Evolutionary conservation across 2,113 vertebrate genomes (phyloP).

Genomic region (Pipra filicauda): DNA sequence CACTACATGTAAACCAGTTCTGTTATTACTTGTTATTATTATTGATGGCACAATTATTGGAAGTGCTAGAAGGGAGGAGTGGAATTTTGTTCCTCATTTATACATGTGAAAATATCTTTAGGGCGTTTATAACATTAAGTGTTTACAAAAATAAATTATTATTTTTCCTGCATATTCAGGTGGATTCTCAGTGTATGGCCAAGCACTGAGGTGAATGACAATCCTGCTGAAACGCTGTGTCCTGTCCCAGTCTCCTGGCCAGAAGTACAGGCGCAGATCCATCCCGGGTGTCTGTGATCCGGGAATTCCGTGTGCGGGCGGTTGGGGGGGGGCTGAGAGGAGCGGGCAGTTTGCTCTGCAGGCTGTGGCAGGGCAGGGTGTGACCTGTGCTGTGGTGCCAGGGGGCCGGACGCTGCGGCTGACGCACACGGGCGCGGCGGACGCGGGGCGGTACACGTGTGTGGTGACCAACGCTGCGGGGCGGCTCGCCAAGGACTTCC

Average conservation of each 20-base stretch:
- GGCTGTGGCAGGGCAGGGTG: background rate
- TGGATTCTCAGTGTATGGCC: background rate
- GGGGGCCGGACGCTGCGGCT: conserved; percentile 86
- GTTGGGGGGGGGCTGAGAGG: background rate
- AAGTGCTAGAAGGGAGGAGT: background rate
- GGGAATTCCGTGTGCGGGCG: accelerated
- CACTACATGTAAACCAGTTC: background rate
- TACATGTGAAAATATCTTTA: background rate
- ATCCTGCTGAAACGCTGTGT: background rate
- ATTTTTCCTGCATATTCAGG: background rate
- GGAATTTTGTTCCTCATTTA: background rate
- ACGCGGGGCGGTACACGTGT: conserved; percentile 88
- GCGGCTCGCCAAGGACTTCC: conserved; percentile 85
- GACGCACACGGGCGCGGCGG: conserved; percentile 74
- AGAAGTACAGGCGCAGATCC: background rate
- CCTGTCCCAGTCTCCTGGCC: background rate
- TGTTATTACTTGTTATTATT: background rate
- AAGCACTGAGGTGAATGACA: background rate
- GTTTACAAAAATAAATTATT: background rate
- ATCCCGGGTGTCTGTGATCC: accelerated
- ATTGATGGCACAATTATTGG: background rate
- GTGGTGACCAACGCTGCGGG: conserved; percentile 88
- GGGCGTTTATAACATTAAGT: background rate
- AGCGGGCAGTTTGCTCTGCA: background rate
- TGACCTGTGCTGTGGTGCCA: background rate